Conservation (phyloP, 2,888 invertebrate genomes). For the Ditylenchus weischeri region DNA sequence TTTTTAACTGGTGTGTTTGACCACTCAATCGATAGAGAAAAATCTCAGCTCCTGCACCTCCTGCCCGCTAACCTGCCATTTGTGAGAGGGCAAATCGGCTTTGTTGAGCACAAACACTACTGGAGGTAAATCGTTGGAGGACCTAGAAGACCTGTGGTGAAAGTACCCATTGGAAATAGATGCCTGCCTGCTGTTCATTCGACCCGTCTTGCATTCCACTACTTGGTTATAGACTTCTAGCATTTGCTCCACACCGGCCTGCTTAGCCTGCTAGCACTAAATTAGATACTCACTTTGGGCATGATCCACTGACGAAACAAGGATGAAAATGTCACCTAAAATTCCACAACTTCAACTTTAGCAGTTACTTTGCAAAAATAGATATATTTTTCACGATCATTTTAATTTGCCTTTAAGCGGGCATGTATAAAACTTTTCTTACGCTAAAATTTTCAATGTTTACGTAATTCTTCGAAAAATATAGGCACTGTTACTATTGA, state of each 20-base stretch:
- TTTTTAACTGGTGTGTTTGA: too few relatives aligned
- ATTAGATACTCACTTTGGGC: conserved; percentile 19
- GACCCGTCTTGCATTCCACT: conserved; percentile 31
- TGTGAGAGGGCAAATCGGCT: conserved; percentile 32
- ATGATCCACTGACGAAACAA: conserved; percentile 38
- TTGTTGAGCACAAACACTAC: conserved; percentile 39
- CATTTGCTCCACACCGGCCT: conserved; percentile 30
- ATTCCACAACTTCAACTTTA: too few relatives aligned
- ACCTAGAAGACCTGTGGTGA: background rate
- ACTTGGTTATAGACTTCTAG: conserved; percentile 36
- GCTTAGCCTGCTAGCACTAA: too few relatives aligned
- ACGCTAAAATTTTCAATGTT: too few relatives aligned
- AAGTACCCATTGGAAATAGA: background rate
- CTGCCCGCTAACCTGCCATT: conserved; percentile 30
- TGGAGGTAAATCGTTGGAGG: conserved; percentile 21
- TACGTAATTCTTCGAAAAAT: too few relatives aligned
- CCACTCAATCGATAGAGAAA: too few relatives aligned
- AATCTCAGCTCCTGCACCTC: conserved; percentile 22
- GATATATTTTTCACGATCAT: too few relatives aligned
- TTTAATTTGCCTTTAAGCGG: too few relatives aligned
- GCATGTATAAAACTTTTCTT: too few relatives aligned
- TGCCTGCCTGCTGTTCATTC: conserved; percentile 14
- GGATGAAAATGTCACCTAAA: conserved; percentile 41
- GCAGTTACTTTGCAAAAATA: too few relatives aligned
- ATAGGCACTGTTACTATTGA: too few relatives aligned